phyloP scores from a whole-genome alignment of 2,888 invertebrate species.

The Papilio elwesi region DNA sequence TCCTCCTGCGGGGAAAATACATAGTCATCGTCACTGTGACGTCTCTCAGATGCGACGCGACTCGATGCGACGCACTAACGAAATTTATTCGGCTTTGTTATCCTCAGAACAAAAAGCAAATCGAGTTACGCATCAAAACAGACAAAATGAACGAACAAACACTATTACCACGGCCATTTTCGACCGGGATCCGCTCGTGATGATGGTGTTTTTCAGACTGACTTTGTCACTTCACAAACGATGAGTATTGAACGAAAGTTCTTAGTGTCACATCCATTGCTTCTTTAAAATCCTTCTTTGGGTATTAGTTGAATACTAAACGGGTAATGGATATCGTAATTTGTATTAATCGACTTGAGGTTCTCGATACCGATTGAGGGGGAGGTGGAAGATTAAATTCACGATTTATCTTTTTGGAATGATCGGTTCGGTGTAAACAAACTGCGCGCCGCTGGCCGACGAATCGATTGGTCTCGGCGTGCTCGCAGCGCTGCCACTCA shows the following conservation, averaged over 20 bases:
- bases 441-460: slow-evolving; percentile 65
- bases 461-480: slow-evolving; percentile 75
- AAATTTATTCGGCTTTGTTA: slow-evolving; percentile 79
- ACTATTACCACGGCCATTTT: slow-evolving; percentile 81
- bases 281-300: slow-evolving; percentile 1
- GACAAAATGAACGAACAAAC: slow-evolving; percentile 82
- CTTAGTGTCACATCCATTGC: slow-evolving; percentile 50
- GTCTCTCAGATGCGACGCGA: slow-evolving; percentile 66
- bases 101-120: slow-evolving; percentile 76
- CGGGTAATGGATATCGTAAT: slow-evolving; percentile 50
- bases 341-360: neutral
- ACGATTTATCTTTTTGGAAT: slow-evolving; percentile 75
- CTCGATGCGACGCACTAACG: slow-evolving; percentile 65
- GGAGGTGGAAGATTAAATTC: slow-evolving; percentile 68
- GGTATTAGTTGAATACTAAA: neutral
- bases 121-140: slow-evolving; percentile 81
- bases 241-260: neutral
- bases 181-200: slow-evolving; percentile 79
- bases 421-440: slow-evolving; percentile 77
- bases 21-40: slow-evolving; percentile 64
- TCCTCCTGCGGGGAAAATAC: slow-evolving; percentile 52
- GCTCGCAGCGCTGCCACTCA: slow-evolving; percentile 50
- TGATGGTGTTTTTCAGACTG: slow-evolving; percentile 72
- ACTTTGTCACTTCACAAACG: slow-evolving; percentile 35
- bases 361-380: neutral